Conservation (phyloP, 2,797 vertebrate species). For the Pteronotus mesoamericanus region DNA sequence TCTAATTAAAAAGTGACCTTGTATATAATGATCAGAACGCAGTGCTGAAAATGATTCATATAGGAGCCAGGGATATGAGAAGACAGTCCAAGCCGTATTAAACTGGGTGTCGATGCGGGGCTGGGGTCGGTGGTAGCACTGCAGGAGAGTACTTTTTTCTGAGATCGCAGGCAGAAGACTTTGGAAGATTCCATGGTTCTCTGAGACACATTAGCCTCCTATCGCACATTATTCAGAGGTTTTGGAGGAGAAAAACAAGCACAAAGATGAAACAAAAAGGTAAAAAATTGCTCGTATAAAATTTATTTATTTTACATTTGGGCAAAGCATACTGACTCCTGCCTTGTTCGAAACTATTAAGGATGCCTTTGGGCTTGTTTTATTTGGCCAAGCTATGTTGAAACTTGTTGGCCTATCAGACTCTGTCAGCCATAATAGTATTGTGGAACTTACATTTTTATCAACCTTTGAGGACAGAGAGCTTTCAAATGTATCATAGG, state of each 20-base stretch:
- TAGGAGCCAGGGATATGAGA: slow-evolving; percentile 1
- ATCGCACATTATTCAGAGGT: not conserved
- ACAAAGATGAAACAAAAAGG: not conserved
- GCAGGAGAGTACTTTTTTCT: slow-evolving; percentile 8
- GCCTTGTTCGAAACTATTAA: not conserved
- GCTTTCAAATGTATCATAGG: not conserved
- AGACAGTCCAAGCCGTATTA: slow-evolving; percentile 16
- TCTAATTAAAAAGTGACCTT: slow-evolving; percentile 82
- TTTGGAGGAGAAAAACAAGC: slow-evolving; percentile 4
- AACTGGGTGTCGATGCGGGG: not conserved
- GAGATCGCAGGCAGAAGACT: slow-evolving; percentile 18
- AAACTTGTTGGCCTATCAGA: not conserved
- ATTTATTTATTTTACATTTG: slow-evolving; percentile 20
- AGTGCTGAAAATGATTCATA: slow-evolving; percentile 70
- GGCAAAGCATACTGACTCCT: not conserved
- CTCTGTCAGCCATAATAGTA: not conserved
- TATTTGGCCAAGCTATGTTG: not conserved
- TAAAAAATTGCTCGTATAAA: not conserved
- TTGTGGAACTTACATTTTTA: slow-evolving; percentile 17
- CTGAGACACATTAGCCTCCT: not conserved
- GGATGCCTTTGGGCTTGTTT: not conserved
- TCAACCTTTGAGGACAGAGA: not conserved
- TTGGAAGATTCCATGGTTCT: slow-evolving; percentile 54
- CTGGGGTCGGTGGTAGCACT: not conserved
- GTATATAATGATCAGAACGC: slow-evolving; percentile 77